These are phyloP conservation scores for Thrips palmi DNA, from an alignment of 1,140 invertebrate species.

Conservation along the genomic window DNA sequence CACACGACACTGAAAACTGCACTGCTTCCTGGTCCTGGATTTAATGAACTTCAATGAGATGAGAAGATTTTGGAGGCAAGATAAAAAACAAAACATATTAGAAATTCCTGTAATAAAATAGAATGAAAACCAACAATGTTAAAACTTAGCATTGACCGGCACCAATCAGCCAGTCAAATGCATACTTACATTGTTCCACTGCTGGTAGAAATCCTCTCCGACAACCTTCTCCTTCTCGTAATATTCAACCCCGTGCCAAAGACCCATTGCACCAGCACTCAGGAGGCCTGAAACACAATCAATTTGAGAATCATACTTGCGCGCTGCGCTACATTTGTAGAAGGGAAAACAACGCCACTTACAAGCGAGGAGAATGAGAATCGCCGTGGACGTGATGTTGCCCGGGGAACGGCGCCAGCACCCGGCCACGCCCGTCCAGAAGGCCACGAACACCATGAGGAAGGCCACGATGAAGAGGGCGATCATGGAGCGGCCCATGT, in stretches of 20 bases:
- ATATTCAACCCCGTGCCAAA: constrained; percentile 90
- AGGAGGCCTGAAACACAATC: constrained; percentile 46
- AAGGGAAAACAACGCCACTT: constrained; percentile 25
- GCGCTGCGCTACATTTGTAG: not conserved
- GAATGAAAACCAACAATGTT: too few species aligned
- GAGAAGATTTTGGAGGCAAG: too few species aligned
- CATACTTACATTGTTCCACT: constrained; percentile 72
- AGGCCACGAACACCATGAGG: constrained; percentile 74
- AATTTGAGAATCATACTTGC: not conserved
- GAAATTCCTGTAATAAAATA: too few species aligned
- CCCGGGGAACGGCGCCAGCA: constrained; percentile 84
- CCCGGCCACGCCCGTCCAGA: constrained; percentile 81
- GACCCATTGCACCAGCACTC: constrained; percentile 78
- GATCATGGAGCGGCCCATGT: constrained; percentile 79
- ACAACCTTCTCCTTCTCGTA: constrained; percentile 87
- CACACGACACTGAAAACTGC: too few species aligned
- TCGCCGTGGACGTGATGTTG: constrained; percentile 82
- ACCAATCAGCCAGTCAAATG: constrained; percentile 3
- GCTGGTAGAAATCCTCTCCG: constrained; percentile 74
- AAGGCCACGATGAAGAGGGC: constrained; percentile 81
- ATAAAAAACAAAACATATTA: too few species aligned
- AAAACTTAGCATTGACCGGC: too few species aligned
- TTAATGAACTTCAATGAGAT: too few species aligned
- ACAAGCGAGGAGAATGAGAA: constrained; percentile 78
- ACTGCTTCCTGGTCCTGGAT: too few species aligned